A percentile compares a stretch with the other conserved stretches of the same genome.
phyloP scores from a whole-genome alignment of 2,113 vertebrate species.

The Sapajus apella region DNA sequence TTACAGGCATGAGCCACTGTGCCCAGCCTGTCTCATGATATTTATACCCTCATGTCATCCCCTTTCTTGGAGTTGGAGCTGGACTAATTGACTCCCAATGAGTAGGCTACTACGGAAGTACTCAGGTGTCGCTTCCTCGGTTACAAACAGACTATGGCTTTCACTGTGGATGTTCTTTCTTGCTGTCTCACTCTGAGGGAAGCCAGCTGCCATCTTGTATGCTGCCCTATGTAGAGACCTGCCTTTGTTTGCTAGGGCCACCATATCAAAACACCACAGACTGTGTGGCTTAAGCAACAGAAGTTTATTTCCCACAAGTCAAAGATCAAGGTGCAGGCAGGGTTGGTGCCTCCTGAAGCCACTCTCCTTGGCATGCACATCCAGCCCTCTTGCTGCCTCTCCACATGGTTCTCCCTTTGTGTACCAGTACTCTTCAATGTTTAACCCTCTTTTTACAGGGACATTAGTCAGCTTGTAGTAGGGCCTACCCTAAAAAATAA shows the following conservation, averaged over 20 bases:
- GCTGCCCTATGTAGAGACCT: no score
- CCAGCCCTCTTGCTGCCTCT: background rate
- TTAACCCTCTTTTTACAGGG: background rate
- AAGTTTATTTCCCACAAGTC: background rate
- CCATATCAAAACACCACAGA: background rate
- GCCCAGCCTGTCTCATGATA: background rate
- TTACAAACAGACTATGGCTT: background rate
- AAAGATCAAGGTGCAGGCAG: background rate
- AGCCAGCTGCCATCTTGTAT: background rate
- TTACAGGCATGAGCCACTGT: no score
- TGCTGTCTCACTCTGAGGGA: background rate
- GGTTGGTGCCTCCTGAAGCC: no score
- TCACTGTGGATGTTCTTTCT: background rate
- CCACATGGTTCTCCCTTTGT: background rate
- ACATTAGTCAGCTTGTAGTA: background rate
- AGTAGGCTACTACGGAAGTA: background rate
- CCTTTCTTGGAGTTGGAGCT: background rate
- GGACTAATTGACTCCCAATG: background rate
- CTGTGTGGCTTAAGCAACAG: background rate
- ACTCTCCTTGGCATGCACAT: background rate
- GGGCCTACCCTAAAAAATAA: background rate
- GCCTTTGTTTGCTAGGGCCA: background rate
- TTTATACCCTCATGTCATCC: background rate
- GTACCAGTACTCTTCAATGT: background rate
- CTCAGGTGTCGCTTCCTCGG: background rate